phyloP scores from a whole-genome alignment of 1,140 invertebrate genomes.

The Solen grandis region DNA sequence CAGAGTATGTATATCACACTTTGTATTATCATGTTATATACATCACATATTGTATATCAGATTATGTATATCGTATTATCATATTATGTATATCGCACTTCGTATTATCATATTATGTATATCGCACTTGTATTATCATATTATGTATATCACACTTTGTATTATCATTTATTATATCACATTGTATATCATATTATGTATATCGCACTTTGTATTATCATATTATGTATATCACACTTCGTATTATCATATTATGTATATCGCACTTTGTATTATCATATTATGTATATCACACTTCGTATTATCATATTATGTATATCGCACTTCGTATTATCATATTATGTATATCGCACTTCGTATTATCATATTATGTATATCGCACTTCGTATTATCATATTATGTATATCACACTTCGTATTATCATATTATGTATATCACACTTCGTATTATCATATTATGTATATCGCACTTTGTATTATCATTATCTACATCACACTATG shows the following conservation, averaged over 20 bases:
- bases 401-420: neutral
- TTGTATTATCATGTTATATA: no score
- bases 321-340: no score
- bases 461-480: neutral
- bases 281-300: no score
- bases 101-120: neutral
- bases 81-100: neutral
- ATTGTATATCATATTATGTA: no score
- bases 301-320: no score
- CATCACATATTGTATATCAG: no score
- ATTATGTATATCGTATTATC: neutral
- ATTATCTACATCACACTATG: neutral
- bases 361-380: neutral
- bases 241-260: no score
- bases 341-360: no score
- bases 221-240: no score
- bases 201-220: no score
- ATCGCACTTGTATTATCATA: neutral
- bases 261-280: no score
- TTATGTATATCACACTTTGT: neutral
- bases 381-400: neutral
- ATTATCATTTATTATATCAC: neutral
- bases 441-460: neutral
- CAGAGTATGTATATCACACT: no score
- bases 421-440: neutral